Conservation (phyloP, 2,888 invertebrate genomes). For the Alloscopus bannaensis region DNA sequence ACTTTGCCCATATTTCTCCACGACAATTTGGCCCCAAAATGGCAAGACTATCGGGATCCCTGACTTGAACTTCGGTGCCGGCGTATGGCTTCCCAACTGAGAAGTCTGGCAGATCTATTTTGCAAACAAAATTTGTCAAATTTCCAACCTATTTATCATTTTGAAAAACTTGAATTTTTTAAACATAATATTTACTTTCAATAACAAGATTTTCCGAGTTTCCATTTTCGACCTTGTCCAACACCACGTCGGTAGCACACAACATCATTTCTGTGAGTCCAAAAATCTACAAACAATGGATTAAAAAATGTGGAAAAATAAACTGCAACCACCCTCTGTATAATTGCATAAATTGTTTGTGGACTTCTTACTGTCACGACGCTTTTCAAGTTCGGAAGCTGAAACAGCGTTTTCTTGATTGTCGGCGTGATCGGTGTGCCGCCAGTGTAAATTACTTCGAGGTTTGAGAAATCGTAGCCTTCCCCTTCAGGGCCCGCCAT, state of each 20-base stretch:
- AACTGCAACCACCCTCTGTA: no score
- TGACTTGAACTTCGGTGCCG: slow-evolving; percentile 13
- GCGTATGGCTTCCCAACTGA: slow-evolving; percentile 38
- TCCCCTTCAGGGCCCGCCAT: slow-evolving; percentile 37
- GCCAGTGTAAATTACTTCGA: slow-evolving; percentile 46
- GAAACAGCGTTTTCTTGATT: slow-evolving; percentile 2
- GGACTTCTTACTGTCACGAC: slow-evolving; percentile 26
- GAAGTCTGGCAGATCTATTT: slow-evolving; percentile 23
- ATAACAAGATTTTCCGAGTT: no score
- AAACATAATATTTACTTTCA: no score
- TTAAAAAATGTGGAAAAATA: no score
- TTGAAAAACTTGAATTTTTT: no score
- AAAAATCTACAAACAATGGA: not conserved
- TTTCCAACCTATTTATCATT: no score
- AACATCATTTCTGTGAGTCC: slow-evolving; percentile 35
- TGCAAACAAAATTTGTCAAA: no score
- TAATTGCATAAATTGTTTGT: no score
- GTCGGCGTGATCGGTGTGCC: slow-evolving; percentile 38
- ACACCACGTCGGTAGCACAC: slow-evolving; percentile 4
- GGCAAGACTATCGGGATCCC: slow-evolving; percentile 19
- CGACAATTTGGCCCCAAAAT: slow-evolving; percentile 28
- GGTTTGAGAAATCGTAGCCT: slow-evolving; percentile 47
- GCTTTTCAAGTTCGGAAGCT: slow-evolving; percentile 43
- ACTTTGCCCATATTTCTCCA: slow-evolving; percentile 33
- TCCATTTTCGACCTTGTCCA: no score